Conservation (phyloP, 2,113 vertebrate genomes). For the Lipotes vexillifer region DNA sequence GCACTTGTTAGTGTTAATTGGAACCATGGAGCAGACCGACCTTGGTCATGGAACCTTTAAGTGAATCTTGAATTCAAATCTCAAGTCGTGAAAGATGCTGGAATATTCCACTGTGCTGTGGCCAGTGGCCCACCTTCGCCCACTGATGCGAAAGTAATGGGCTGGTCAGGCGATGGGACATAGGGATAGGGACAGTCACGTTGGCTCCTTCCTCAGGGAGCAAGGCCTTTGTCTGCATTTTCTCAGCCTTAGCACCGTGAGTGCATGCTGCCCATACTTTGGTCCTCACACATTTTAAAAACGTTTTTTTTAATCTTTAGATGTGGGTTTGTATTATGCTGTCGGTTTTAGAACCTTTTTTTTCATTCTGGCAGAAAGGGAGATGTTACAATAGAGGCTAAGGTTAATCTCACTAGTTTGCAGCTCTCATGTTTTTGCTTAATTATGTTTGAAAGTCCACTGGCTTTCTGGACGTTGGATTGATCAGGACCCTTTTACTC, state of each 20-base stretch:
- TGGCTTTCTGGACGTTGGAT: neutral
- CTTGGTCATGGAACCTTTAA: neutral
- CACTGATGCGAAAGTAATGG: too few relatives aligned
- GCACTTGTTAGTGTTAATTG: neutral
- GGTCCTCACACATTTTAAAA: accelerated
- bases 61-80: neutral
- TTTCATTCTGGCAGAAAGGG: neutral
- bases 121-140: neutral
- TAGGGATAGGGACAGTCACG: too few relatives aligned
- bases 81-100: neutral
- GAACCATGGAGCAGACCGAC: neutral
- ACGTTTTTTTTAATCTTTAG: accelerated
- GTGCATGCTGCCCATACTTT: accelerated
- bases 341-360: neutral
- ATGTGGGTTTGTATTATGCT: neutral
- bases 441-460: neutral
- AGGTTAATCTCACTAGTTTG: accelerated
- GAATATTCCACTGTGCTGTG: neutral
- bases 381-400: accelerated
- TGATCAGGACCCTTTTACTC: neutral
- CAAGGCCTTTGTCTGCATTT: too few relatives aligned
- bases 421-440: neutral
- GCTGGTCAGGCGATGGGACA: neutral
- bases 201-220: neutral
- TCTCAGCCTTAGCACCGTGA: accelerated